These are phyloP conservation scores for Hylomyscus alleni DNA, from an alignment of 2,797 vertebrate species.

Conservation along the genomic window DNA sequence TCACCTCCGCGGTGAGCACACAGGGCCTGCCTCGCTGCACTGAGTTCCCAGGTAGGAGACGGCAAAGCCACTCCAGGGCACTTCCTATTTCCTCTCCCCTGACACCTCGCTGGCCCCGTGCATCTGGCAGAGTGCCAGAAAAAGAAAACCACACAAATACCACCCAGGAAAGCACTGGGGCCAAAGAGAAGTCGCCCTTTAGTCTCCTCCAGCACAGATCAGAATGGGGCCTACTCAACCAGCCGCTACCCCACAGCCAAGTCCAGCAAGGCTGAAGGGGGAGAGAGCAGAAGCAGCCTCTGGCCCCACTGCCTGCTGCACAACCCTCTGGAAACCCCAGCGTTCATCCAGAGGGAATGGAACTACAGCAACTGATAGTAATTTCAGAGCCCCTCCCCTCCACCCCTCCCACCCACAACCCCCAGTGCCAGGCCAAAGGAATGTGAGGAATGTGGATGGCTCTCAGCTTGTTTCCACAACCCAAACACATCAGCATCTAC, in stretches of 20 bases:
- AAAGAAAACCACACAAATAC: slow-evolving; percentile 16
- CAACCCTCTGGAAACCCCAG: fast-evolving
- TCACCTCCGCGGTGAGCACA: neutral
- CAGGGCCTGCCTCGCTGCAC: fast-evolving
- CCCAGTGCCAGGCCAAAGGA: slow-evolving; percentile 47
- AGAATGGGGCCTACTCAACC: neutral
- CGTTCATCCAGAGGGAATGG: neutral
- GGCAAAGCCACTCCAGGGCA: neutral
- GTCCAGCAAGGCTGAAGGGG: fast-evolving
- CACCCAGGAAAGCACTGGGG: neutral
- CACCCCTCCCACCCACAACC: neutral
- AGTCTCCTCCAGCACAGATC: neutral
- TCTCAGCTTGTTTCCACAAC: neutral
- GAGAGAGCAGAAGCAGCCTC: neutral
- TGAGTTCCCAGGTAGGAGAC: neutral
- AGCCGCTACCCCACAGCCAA: neutral
- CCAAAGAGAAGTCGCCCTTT: too few relatives aligned
- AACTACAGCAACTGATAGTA: too few relatives aligned
- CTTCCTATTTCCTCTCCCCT: neutral
- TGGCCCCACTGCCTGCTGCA: fast-evolving
- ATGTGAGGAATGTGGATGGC: slow-evolving; percentile 62
- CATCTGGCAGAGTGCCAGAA: neutral
- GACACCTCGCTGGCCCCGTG: neutral
- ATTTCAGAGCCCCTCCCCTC: neutral
- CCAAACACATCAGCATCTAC: slow-evolving; percentile 1